phyloP scores from a whole-genome alignment of 2,113 vertebrate genomes.

The Ciconia stormi region DNA sequence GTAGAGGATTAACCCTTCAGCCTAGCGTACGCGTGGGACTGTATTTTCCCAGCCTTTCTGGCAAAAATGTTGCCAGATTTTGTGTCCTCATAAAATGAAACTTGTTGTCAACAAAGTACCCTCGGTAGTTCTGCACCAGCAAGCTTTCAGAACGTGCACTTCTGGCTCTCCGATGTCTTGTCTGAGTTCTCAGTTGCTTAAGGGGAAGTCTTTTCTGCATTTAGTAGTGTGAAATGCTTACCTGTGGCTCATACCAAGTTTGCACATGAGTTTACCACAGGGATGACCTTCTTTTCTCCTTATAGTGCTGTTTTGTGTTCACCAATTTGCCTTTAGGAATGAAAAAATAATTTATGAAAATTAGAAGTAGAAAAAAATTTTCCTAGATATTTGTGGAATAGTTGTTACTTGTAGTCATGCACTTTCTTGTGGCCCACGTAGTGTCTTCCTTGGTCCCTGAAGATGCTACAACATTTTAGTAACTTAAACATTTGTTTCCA shows the following conservation, averaged over 20 bases:
- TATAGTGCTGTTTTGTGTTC: background rate
- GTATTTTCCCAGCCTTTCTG: background rate
- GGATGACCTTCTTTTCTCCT: background rate
- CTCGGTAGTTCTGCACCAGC: background rate
- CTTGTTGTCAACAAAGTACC: background rate
- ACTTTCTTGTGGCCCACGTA: background rate
- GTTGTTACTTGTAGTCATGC: background rate
- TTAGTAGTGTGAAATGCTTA: background rate
- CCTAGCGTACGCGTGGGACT: background rate
- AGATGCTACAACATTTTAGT: background rate
- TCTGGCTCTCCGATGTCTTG: background rate
- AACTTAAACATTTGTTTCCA: background rate
- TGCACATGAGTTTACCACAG: background rate
- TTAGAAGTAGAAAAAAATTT: background rate
- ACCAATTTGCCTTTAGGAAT: background rate
- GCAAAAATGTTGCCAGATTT: background rate
- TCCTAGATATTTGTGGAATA: background rate
- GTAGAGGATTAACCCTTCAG: background rate
- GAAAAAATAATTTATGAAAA: background rate
- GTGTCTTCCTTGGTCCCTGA: background rate
- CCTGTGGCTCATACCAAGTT: rapidly evolving
- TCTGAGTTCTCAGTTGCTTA: background rate
- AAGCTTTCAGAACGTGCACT: rapidly evolving
- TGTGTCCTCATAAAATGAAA: background rate
- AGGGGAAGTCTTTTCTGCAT: background rate